Conservation (phyloP, 2,797 vertebrate species). For the Vespertilio murinus region DNA sequence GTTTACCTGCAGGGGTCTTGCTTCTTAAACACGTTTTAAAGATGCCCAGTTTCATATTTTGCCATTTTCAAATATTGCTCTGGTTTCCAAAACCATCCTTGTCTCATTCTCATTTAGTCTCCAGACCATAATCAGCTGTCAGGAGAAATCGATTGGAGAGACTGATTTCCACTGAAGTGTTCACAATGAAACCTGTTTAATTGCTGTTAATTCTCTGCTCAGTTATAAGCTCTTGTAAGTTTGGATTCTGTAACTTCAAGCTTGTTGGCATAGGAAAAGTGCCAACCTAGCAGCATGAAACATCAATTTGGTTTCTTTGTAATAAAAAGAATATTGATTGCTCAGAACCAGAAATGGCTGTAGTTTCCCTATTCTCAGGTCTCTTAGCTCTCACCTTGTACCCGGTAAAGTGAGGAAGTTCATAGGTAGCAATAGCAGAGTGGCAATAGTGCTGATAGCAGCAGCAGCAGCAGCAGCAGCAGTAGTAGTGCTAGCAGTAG, state of each 20-base stretch:
- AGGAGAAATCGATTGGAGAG: slow-evolving; percentile 47
- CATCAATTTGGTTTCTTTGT: slow-evolving; percentile 37
- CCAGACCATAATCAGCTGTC: slow-evolving; percentile 8
- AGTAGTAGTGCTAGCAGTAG: neutral
- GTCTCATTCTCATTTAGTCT: slow-evolving; percentile 25
- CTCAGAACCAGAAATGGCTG: neutral
- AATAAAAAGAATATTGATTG: slow-evolving; percentile 47
- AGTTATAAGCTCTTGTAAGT: slow-evolving; percentile 26
- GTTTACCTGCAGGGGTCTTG: neutral
- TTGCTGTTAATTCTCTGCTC: slow-evolving; percentile 56
- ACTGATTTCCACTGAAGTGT: slow-evolving; percentile 38
- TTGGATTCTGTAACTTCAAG: slow-evolving; percentile 44
- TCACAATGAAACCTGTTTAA: slow-evolving; percentile 55
- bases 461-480: neutral
- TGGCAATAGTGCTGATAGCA: neutral
- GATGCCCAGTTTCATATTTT: neutral
- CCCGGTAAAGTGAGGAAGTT: neutral
- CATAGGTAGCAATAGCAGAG: neutral
- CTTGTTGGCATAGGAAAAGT: slow-evolving; percentile 48
- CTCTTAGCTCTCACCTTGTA: neutral
- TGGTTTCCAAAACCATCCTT: neutral
- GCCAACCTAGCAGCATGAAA: neutral
- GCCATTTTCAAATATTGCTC: neutral
- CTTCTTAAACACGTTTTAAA: neutral
- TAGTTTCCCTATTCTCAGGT: neutral